Conservation (phyloP, 2,113 vertebrate genomes). For the Trichomycterus rosablanca region DNA sequence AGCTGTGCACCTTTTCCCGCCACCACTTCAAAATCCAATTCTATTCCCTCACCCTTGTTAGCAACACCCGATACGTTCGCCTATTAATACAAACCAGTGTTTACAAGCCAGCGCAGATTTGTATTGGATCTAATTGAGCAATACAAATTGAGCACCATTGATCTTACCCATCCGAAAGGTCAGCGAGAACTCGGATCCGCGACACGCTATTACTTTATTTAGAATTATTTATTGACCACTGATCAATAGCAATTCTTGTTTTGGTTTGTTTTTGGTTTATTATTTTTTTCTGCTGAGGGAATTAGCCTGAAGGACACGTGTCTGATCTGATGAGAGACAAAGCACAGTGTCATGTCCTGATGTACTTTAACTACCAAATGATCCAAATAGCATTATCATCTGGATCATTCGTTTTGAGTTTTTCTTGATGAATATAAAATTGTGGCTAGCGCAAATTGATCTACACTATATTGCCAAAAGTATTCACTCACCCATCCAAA, state of each 20-base stretch:
- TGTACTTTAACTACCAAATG: too few species aligned
- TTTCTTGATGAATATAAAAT: too few species aligned
- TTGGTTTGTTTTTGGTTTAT: slow-evolving; percentile 72
- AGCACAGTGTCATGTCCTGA: too few species aligned
- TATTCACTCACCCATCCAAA: too few species aligned
- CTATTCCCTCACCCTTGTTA: too few species aligned
- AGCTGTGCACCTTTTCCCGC: background rate
- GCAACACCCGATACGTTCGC: too few species aligned
- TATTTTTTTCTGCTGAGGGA: slow-evolving; percentile 78
- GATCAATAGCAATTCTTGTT: slow-evolving; percentile 99
- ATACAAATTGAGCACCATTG: slow-evolving; percentile 94
- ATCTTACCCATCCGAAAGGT: slow-evolving; percentile 98
- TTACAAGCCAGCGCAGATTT: slow-evolving; percentile 89
- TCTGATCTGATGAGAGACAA: slow-evolving; percentile 56
- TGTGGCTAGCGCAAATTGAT: too few species aligned
- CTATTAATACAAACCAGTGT: slow-evolving; percentile 97
- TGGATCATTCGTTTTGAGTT: too few species aligned
- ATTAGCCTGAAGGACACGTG: slow-evolving; percentile 92
- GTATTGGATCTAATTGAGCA: slow-evolving; percentile 93
- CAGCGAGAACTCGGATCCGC: slow-evolving; percentile 91
- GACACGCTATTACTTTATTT: slow-evolving; percentile 96
- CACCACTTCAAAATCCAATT: slow-evolving; percentile 69
- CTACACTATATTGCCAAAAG: too few species aligned
- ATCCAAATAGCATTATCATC: too few species aligned
- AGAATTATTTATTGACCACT: slow-evolving; percentile 94